phyloP scores from a whole-genome alignment of 2,113 vertebrate species.

The Calyptommatus sinebrachiatus region DNA sequence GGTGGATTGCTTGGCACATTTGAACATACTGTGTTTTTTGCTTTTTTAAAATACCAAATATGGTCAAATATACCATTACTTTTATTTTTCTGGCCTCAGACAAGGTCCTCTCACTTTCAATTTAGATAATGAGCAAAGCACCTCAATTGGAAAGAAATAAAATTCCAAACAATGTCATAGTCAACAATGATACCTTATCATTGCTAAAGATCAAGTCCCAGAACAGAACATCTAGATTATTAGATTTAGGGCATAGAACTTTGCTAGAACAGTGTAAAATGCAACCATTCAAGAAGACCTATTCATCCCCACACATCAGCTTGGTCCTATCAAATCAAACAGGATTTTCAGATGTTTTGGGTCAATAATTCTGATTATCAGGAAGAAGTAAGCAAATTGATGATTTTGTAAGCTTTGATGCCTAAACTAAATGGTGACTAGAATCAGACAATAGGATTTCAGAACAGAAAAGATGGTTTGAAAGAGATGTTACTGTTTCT shows the following conservation, averaged over 20 bases:
- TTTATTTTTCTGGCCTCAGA: conserved; percentile 65
- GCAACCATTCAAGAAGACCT: conserved; percentile 57
- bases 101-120: conserved; percentile 61
- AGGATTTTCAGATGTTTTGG: conserved; percentile 61
- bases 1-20: conserved; percentile 79
- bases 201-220: conserved; percentile 67
- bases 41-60: conserved; percentile 71
- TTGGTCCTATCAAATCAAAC: conserved; percentile 59
- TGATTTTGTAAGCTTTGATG: not conserved
- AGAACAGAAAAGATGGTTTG: not conserved
- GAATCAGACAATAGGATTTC: conserved; percentile 4
- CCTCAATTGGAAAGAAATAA: conserved; percentile 50
- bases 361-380: conserved; percentile 51
- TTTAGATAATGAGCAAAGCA: conserved; percentile 75
- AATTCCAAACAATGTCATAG: conserved; percentile 51
- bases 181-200: conserved; percentile 67
- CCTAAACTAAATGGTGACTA: not conserved
- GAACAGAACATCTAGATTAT: conserved; percentile 58
- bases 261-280: conserved; percentile 62
- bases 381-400: conserved; percentile 47
- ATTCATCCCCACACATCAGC: conserved; percentile 47
- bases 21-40: conserved; percentile 75
- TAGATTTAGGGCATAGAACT: conserved; percentile 61
- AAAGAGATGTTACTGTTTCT: not conserved
- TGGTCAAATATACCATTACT: conserved; percentile 76